Evolutionary conservation across 2,888 invertebrate species (phyloP).

Genomic region (Lymantria monacha): DNA sequence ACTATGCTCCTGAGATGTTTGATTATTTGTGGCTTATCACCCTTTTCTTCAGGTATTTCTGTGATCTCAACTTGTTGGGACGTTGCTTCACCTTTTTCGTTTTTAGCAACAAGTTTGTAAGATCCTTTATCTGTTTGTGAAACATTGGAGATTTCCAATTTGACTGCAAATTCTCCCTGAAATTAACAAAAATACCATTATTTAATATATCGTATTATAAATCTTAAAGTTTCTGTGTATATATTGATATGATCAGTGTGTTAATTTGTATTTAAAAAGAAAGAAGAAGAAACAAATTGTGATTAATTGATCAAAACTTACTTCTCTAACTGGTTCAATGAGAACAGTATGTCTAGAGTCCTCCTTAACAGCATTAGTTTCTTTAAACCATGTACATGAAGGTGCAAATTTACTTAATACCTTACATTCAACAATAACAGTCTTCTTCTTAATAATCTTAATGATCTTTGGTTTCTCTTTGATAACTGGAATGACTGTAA

Average conservation of each 20-base stretch:
- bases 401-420: slow-evolving; percentile 97
- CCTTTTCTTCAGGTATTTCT: slow-evolving; percentile 90
- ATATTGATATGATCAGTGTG: too few species aligned
- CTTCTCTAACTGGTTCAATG: slow-evolving; percentile 90
- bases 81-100: slow-evolving; percentile 95
- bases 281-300: background rate
- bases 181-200: slow-evolving; percentile 12
- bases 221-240: too few species aligned
- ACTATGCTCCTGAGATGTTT: slow-evolving; percentile 90
- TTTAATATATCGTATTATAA: too few species aligned
- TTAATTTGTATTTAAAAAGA: too few species aligned
- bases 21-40: slow-evolving; percentile 90
- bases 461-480: slow-evolving; percentile 96
- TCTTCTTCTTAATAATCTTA: slow-evolving; percentile 94
- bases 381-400: slow-evolving; percentile 96
- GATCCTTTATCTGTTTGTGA: slow-evolving; percentile 91
- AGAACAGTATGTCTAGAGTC: slow-evolving; percentile 89
- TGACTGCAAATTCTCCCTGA: slow-evolving; percentile 93
- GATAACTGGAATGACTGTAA: slow-evolving; percentile 93
- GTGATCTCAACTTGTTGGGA: slow-evolving; percentile 94
- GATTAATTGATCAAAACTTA: slow-evolving; percentile 52
- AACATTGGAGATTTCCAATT: slow-evolving; percentile 94
- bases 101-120: slow-evolving; percentile 94
- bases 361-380: slow-evolving; percentile 88
- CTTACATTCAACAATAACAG: slow-evolving; percentile 95